Evolutionary conservation across 2,888 invertebrate genomes (phyloP), one percentile per base, ranked within the genome.

Genomic region (Mayetiola destructor): DNA sequence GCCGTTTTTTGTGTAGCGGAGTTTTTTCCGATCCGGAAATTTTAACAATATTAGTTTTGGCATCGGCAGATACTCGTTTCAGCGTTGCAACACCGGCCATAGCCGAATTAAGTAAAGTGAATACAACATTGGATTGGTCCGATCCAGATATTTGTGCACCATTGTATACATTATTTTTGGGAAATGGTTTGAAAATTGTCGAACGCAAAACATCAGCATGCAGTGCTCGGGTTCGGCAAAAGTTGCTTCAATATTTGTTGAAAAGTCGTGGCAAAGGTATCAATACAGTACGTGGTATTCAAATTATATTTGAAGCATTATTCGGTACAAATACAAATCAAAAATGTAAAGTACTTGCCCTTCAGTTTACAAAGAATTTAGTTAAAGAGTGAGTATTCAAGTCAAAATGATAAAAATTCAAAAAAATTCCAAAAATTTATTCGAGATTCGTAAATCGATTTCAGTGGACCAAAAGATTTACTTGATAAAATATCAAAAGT

Each of bases 31-130:
- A 84, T 64, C 77, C 80, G 23, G 87, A 88, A 59, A 79, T 86
- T 29, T 76, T 90, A 21, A 73, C 85, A 60, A 84, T 88, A 57
- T 75, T 91, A 59, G 81, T 93, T 9, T 81, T 94, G 6, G 92
- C 88, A 2, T 86, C 90, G 0, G 84, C 93, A 0, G 94, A 94
- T 67, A 88, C 91, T 0, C 76, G 93, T 61, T 92, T 86, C 68
- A 87, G 84, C 70, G 88, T 94, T 48, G 90, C 90, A 56, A 89
- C 90, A 67, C 79, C 85, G 58, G 92, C 91, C 1, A 89, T 92
- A 66, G 81, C 83, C 61, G 88, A 90, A 63, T 71, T 94, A 9
- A 89, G 88, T 65, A 85, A 88, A 71, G 79, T 84, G 42, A 79
- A 81, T 68, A 87, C 87, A 61, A 77, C 80, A 40, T 76, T 91